These are phyloP conservation scores for Helicoverpa assulta DNA, from an alignment of 2,888 invertebrate species.

Conservation along the genomic window DNA sequence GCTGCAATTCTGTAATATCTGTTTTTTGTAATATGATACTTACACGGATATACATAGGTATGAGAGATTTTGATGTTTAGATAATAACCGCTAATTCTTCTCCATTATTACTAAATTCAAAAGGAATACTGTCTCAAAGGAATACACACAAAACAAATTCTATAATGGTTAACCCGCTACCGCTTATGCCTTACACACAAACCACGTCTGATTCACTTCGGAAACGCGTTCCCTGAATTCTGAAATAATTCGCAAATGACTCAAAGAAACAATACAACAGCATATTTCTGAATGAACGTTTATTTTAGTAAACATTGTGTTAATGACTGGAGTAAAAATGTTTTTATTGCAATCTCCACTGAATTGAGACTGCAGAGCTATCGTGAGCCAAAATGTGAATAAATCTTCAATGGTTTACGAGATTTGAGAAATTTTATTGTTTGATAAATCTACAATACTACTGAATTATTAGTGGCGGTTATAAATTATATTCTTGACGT, in stretches of 20 bases:
- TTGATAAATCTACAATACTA: background rate
- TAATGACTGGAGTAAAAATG: conserved; percentile 33
- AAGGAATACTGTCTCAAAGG: too few species aligned
- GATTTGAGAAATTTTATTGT: background rate
- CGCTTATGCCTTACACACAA: conserved; percentile 14
- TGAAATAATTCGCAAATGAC: conserved; percentile 48
- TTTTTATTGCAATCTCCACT: conserved; percentile 35
- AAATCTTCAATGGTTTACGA: background rate
- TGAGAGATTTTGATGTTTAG: too few species aligned
- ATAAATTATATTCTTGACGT: too few species aligned
- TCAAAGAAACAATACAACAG: conserved; percentile 44
- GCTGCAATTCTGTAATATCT: too few species aligned
- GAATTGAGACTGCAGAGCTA: conserved; percentile 23
- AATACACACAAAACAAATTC: too few species aligned
- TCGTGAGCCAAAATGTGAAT: conserved; percentile 15
- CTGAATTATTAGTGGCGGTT: too few species aligned
- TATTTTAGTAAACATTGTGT: conserved; percentile 41
- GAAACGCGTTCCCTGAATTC: conserved; percentile 46
- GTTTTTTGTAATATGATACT: too few species aligned
- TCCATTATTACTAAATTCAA: too few species aligned
- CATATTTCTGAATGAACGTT: conserved; percentile 50
- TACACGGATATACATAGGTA: too few species aligned
- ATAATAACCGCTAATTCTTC: too few species aligned
- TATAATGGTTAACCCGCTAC: conserved; percentile 5
- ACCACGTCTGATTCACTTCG: conserved; percentile 41